A percentile compares a stretch with the other conserved stretches of the same genome.
Conservation (phyloP, 2,113 vertebrate species). For the Lepidothrix coronata region DNA sequence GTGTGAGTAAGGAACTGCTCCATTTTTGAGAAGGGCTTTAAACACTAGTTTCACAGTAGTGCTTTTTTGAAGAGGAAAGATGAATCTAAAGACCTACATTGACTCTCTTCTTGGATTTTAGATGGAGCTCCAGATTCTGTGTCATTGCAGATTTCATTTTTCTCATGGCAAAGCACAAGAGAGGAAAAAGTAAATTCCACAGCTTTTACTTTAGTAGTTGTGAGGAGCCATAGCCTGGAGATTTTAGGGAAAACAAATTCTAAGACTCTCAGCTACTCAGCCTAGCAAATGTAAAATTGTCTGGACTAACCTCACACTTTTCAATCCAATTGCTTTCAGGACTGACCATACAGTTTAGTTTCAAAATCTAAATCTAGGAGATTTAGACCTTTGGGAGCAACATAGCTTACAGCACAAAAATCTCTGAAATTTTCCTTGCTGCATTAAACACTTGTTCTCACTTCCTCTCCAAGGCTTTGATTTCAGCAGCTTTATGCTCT, state of each 20-base stretch:
- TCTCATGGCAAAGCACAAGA: neutral
- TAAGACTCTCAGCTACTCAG: neutral
- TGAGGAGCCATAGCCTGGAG: neutral
- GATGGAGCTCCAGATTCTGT: neutral
- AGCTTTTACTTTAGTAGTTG: neutral
- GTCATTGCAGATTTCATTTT: neutral
- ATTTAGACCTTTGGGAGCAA: neutral
- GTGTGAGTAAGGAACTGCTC: neutral
- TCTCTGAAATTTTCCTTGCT: neutral
- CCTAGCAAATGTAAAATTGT: neutral
- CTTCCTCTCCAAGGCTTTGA: neutral
- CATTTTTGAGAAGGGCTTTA: neutral
- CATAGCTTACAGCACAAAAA: neutral
- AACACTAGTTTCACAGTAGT: neutral
- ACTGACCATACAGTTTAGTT: neutral
- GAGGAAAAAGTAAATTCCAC: neutral
- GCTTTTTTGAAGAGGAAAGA: neutral
- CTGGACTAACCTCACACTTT: neutral
- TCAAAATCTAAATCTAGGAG: neutral
- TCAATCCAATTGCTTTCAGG: neutral
- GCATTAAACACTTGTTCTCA: neutral
- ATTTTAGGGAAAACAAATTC: neutral
- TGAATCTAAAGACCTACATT: neutral
- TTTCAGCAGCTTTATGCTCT: neutral
- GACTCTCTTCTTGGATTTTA: neutral